These are phyloP conservation scores for Perizoma flavofasciatum DNA, from an alignment of 2,888 invertebrate genomes.

Conservation along the genomic window DNA sequence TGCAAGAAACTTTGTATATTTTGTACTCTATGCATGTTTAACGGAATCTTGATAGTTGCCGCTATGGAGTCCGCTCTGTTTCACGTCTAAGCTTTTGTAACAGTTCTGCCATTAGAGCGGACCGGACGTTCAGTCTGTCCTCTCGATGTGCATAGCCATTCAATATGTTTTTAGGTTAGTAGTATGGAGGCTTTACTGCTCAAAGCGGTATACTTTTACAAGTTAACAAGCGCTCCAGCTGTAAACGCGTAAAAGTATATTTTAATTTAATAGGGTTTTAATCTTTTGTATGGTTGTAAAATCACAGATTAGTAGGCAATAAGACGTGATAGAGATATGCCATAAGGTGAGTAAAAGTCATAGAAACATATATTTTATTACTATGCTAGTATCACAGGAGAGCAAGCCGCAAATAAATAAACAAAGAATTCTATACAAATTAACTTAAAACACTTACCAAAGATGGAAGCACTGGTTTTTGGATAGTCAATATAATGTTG, in stretches of 20 bases:
- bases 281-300: background rate
- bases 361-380: too few species aligned
- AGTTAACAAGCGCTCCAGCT: slow-evolving; percentile 27
- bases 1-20: slow-evolving; percentile 26
- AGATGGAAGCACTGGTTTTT: too few species aligned
- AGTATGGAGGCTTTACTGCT: slow-evolving; percentile 26
- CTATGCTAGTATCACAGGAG: too few species aligned
- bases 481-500: too few species aligned
- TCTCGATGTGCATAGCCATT: slow-evolving; percentile 5
- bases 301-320: background rate
- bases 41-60: slow-evolving; percentile 2
- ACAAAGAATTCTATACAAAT: too few species aligned
- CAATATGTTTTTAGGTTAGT: slow-evolving; percentile 30
- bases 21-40: slow-evolving; percentile 5
- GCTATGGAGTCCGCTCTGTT: background rate
- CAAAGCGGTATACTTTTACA: slow-evolving; percentile 34
- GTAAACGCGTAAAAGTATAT: slow-evolving; percentile 9
- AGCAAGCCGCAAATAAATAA: too few species aligned
- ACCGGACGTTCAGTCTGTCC: slow-evolving; percentile 7
- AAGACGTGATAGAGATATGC: slow-evolving; percentile 2
- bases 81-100: background rate
- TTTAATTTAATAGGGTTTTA: slow-evolving; percentile 1
- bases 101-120: background rate
- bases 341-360: too few species aligned
- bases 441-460: too few species aligned